Conservation (phyloP, 2,888 invertebrate species). For the Pterostichus madidus region DNA sequence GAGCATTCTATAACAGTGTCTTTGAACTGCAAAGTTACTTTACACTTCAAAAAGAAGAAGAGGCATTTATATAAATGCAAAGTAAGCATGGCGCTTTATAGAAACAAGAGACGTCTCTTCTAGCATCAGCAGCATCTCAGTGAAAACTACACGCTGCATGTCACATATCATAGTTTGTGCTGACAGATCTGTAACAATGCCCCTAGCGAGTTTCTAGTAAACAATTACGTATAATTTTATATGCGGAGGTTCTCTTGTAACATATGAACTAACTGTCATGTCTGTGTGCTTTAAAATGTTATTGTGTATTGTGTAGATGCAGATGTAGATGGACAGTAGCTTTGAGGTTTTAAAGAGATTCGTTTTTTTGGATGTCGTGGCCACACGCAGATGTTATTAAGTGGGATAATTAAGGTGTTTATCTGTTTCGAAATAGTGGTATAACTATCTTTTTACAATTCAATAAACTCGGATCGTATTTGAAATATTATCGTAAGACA, state of each 20-base stretch:
- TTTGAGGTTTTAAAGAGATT: neutral
- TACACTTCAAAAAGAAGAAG: neutral
- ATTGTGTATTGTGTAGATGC: neutral
- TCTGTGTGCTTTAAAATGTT: slow-evolving; percentile 8
- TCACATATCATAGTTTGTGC: slow-evolving; percentile 41
- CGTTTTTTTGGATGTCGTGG: slow-evolving; percentile 23
- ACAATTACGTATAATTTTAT: slow-evolving; percentile 48
- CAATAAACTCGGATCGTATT: slow-evolving; percentile 12
- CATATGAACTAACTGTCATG: slow-evolving; percentile 24
- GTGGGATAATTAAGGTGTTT: slow-evolving; percentile 37
- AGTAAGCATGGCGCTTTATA: slow-evolving; percentile 8
- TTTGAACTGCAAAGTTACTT: too few species aligned
- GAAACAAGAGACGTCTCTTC: neutral
- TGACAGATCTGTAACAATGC: slow-evolving; percentile 49
- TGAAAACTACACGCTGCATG: slow-evolving; percentile 13
- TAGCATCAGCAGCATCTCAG: neutral
- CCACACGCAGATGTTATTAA: slow-evolving; percentile 38
- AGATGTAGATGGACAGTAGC: slow-evolving; percentile 34
- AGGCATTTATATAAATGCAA: neutral
- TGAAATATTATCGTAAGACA: neutral
- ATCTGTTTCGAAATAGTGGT: slow-evolving; percentile 33
- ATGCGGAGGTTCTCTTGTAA: slow-evolving; percentile 21
- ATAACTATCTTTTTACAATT: slow-evolving; percentile 31
- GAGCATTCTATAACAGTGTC: too few species aligned
- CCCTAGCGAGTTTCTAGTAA: slow-evolving; percentile 9